phyloP scores from a whole-genome alignment of 2,888 invertebrate species.

The Marasmarcha lunaedactyla region DNA sequence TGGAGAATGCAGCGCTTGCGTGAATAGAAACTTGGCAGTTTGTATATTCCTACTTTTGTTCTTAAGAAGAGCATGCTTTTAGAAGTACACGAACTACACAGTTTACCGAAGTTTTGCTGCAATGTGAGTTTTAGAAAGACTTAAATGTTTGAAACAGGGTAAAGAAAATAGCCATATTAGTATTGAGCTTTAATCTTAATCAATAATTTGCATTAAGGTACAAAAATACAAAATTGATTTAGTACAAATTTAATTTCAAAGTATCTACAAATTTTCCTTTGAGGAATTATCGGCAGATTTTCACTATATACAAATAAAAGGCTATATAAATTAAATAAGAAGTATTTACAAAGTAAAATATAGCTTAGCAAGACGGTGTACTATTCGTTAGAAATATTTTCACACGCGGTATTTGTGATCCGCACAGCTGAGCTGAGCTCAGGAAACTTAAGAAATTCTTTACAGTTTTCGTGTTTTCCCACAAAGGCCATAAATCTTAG shows the following conservation, averaged over 20 bases:
- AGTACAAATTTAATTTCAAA: slow-evolving; percentile 19
- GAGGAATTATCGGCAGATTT: neutral
- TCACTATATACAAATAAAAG: too few relatives aligned
- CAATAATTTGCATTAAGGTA: slow-evolving; percentile 40
- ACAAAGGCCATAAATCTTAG: slow-evolving; percentile 47
- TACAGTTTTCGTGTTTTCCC: slow-evolving; percentile 48
- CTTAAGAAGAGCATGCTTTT: too few relatives aligned
- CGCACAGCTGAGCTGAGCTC: slow-evolving; percentile 19
- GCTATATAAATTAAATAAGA: too few relatives aligned
- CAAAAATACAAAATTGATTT: slow-evolving; percentile 53
- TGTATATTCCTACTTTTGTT: neutral
- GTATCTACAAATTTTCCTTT: neutral
- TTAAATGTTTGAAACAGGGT: too few relatives aligned
- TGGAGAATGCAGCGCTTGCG: too few relatives aligned
- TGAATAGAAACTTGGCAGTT: too few relatives aligned
- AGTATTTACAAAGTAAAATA: too few relatives aligned
- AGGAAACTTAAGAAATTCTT: slow-evolving; percentile 42
- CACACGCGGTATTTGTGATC: neutral
- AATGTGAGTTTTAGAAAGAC: too few relatives aligned
- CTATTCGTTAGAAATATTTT: neutral
- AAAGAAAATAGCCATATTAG: too few relatives aligned
- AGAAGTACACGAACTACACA: too few relatives aligned
- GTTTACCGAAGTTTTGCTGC: too few relatives aligned
- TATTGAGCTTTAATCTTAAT: slow-evolving; percentile 3
- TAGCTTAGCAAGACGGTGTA: too few relatives aligned